These are phyloP conservation scores for Notospermus geniculatus DNA, from an alignment of 1,140 invertebrate species.

Conservation along the genomic window DNA sequence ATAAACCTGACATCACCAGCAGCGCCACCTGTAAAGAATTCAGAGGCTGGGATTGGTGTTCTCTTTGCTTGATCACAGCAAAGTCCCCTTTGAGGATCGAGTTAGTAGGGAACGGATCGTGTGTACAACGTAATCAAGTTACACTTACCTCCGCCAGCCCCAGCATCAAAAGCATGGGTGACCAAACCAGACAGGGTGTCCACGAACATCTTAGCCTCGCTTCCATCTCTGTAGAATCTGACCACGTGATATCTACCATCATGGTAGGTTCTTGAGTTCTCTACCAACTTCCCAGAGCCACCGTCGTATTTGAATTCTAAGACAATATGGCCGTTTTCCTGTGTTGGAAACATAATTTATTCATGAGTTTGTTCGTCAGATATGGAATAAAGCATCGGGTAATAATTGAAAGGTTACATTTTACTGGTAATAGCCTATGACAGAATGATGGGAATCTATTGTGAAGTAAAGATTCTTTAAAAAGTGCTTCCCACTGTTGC, in stretches of 20 bases:
- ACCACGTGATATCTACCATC: constrained; percentile 46
- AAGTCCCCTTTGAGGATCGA: no score
- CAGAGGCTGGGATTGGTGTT: no score
- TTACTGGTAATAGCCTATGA: no score
- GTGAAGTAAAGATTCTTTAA: no score
- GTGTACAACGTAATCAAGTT: neutral
- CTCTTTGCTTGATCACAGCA: no score
- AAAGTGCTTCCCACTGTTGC: no score
- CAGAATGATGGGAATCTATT: no score
- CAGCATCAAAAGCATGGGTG: neutral
- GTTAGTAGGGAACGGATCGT: no score
- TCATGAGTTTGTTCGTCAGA: no score
- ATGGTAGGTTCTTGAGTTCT: constrained; percentile 26
- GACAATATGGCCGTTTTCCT: constrained; percentile 41
- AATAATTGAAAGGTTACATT: no score
- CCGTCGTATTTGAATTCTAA: constrained; percentile 35
- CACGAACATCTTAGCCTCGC: constrained; percentile 33
- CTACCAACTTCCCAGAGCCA: constrained; percentile 20
- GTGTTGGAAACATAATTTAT: no score
- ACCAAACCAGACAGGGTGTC: constrained; percentile 22
- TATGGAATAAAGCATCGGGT: no score
- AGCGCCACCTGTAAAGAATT: neutral
- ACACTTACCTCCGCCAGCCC: neutral
- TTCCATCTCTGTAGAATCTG: constrained; percentile 35
- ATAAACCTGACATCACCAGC: constrained; percentile 28